phyloP scores from a whole-genome alignment of 2,113 vertebrate genomes.

The Xyrauchen texanus region DNA sequence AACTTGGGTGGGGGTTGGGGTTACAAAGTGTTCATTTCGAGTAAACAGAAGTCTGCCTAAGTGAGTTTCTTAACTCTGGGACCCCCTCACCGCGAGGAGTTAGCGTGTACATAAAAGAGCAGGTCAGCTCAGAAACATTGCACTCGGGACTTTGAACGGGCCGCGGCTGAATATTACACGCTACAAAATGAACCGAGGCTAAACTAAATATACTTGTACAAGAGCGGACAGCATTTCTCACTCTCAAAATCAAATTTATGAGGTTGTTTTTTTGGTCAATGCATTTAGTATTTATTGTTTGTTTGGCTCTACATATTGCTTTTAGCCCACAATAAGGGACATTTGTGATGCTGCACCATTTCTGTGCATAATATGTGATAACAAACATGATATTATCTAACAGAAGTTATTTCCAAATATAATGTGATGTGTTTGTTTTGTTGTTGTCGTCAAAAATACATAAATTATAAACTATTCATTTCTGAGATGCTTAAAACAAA shows the following conservation, averaged over 20 bases:
- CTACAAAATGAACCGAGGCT: slow-evolving; percentile 49
- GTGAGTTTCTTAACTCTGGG: slow-evolving; percentile 78
- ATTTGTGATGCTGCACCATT: too few species aligned
- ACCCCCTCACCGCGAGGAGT: slow-evolving; percentile 77
- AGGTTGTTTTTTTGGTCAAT: neutral
- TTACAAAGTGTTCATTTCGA: slow-evolving; percentile 5
- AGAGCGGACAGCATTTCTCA: slow-evolving; percentile 51
- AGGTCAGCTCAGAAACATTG: slow-evolving; percentile 68
- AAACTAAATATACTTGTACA: slow-evolving; percentile 55
- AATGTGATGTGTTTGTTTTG: too few species aligned
- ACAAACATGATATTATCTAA: too few species aligned
- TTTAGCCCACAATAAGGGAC: too few species aligned
- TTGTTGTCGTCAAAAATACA: too few species aligned
- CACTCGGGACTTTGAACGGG: slow-evolving; percentile 67
- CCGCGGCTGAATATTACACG: slow-evolving; percentile 59
- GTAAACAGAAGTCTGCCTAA: slow-evolving; percentile 72
- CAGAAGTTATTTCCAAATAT: too few species aligned
- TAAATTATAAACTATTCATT: too few species aligned
- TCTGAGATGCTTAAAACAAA: too few species aligned
- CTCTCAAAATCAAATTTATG: slow-evolving; percentile 63
- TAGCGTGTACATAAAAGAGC: slow-evolving; percentile 75
- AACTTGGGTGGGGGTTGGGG: neutral
- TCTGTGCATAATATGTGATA: too few species aligned
- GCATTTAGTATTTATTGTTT: too few species aligned
- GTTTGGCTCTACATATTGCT: too few species aligned